Conservation (phyloP, 2,888 invertebrate species). For the Melitaea athalia region DNA sequence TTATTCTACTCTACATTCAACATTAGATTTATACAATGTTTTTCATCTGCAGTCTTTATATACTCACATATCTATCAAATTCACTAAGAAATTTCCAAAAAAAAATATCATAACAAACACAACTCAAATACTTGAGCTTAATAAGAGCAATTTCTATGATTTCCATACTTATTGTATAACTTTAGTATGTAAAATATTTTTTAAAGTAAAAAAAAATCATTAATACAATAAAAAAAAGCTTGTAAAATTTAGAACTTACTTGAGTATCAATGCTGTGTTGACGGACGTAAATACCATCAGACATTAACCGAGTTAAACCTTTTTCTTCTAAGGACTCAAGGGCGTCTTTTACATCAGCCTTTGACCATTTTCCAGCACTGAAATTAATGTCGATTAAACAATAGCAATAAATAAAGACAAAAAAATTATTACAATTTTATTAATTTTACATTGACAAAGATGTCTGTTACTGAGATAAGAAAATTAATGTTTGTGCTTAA, state of each 20-base stretch:
- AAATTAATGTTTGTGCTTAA: too few relatives aligned
- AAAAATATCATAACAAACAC: too few relatives aligned
- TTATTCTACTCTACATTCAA: too few relatives aligned
- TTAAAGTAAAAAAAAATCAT: too few relatives aligned
- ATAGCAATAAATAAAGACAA: not conserved
- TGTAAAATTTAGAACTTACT: conserved; percentile 73
- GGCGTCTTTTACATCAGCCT: conserved; percentile 88
- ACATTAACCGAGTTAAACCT: conserved; percentile 92
- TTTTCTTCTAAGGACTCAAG: conserved; percentile 90
- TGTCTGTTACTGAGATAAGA: too few relatives aligned
- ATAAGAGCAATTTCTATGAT: not conserved
- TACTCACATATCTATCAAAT: too few relatives aligned
- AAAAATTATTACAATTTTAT: too few relatives aligned
- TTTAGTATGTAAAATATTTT: too few relatives aligned
- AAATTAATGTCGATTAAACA: conserved; percentile 22
- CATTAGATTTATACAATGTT: too few relatives aligned
- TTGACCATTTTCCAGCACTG: conserved; percentile 90
- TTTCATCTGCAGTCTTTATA: too few relatives aligned
- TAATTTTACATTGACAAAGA: too few relatives aligned
- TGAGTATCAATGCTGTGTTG: conserved; percentile 93
- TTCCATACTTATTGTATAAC: not conserved
- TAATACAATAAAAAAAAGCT: not conserved
- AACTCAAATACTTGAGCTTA: not conserved
- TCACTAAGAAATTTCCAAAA: too few relatives aligned
- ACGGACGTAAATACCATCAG: conserved; percentile 91